phyloP scores from a whole-genome alignment of 2,113 vertebrate genomes.

The Corynorhinus townsendii region DNA sequence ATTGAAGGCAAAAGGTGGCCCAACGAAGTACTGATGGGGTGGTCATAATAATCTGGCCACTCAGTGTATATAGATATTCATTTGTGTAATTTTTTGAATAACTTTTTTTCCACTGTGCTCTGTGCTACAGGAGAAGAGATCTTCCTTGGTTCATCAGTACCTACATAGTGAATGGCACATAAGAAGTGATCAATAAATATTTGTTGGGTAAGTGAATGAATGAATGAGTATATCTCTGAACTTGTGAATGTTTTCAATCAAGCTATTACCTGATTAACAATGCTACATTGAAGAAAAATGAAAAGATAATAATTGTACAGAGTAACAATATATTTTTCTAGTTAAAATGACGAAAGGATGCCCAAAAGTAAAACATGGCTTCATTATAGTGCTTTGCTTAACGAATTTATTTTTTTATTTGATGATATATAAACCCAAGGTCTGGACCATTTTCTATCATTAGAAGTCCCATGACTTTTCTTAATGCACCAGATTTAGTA shows the following conservation, averaged over 20 bases:
- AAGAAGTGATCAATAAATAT: background rate
- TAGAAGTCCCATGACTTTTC: constrained; percentile 48
- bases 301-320: background rate
- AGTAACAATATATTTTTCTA: background rate
- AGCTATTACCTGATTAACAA: background rate
- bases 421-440: constrained; percentile 21
- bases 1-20: too few relatives aligned
- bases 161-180: background rate
- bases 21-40: too few relatives aligned
- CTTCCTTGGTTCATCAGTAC: background rate
- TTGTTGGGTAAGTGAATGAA: background rate
- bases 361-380: constrained; percentile 35
- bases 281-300: background rate
- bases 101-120: background rate
- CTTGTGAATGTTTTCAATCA: background rate
- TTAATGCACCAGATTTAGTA: constrained; percentile 26
- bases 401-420: constrained; percentile 58
- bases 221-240: background rate
- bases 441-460: constrained; percentile 44
- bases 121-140: background rate
- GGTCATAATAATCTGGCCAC: too few relatives aligned
- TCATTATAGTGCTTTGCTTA: constrained; percentile 18
- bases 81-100: background rate
- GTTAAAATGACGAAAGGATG: constrained; percentile 24
- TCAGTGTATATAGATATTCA: background rate